These are phyloP conservation scores for Sericinus montela DNA, from an alignment of 2,888 invertebrate species.

Conservation along the genomic window DNA sequence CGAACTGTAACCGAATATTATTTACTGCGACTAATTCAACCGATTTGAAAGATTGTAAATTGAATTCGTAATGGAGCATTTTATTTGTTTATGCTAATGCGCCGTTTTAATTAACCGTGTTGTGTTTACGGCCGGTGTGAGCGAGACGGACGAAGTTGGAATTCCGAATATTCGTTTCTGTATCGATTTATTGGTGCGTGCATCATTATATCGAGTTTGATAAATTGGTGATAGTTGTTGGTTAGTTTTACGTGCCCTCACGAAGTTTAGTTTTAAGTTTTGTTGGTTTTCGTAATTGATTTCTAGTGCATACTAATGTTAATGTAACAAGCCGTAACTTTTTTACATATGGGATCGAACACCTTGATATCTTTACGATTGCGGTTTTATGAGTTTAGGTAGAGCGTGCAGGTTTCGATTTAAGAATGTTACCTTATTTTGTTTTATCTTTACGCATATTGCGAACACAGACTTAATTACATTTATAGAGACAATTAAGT, in stretches of 20 bases:
- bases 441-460: no score
- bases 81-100: constrained; percentile 79
- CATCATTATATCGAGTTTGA: constrained; percentile 61
- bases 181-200: constrained; percentile 63
- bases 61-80: constrained; percentile 76
- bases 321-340: neutral
- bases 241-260: constrained; percentile 29
- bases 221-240: constrained; percentile 44
- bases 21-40: constrained; percentile 76
- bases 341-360: neutral
- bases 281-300: constrained; percentile 27
- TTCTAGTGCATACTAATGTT: constrained; percentile 37
- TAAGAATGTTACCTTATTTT: no score
- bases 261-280: constrained; percentile 19
- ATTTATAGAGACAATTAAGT: no score
- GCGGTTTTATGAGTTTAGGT: no score
- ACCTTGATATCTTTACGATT: neutral
- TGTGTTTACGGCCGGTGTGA: constrained; percentile 41
- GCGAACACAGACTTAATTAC: no score
- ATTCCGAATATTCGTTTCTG: constrained; percentile 45
- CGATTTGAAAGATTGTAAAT: constrained; percentile 76
- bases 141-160: constrained; percentile 32
- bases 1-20: constrained; percentile 63
- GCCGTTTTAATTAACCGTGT: constrained; percentile 69
- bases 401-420: no score